Evolutionary conservation across 1,140 invertebrate genomes (phyloP), one percentile per base, ranked within the genome.

Genomic region (Macrobrachium rosenbergii): DNA sequence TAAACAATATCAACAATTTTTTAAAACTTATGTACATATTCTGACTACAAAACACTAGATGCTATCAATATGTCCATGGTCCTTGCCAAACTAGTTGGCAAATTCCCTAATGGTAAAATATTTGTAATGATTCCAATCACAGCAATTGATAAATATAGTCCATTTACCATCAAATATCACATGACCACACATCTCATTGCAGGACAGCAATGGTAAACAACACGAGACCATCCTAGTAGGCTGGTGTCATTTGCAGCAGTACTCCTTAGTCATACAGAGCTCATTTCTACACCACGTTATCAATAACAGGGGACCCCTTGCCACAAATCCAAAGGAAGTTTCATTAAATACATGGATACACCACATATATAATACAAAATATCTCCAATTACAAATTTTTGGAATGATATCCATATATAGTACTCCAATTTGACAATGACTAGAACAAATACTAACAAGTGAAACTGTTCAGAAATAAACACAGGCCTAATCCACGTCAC

Each of bases 361-460:
- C 85, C 85, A 52, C 52, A 87, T 72, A 81, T 87, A 87, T 60
- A 87, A 60, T 81, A 81, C 72, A 87, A 87, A 87, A 62, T 87
- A 87, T 87, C 67, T 79, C 78, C 85, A 87, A 87, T 87, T 80
- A 87, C 85, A 87, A 87, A 79, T 80, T 86, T 87, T 87, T 87
- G 85, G 85, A 87, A 87, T 87, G 85, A 82, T 76, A 87, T 87
- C 85, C 69, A 75, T 87, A 87, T 81, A 87, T 82, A 87, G 69
- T 80, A 73, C 81, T 87, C 86, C 86, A 88, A 88, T 82, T 88
- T 88, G 81, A 64, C 73, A 88, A 83, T 88, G 86, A 88, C 86
- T 88, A 88, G 86, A 88, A 88, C 72, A 88, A 88, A 88, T 88
- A 88, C 86, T 88, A 88, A 82, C 77, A 82, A 64, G 86, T 82